Evolutionary conservation across 1,140 invertebrate genomes (phyloP).

Genomic region (Cotesia glomerata): DNA sequence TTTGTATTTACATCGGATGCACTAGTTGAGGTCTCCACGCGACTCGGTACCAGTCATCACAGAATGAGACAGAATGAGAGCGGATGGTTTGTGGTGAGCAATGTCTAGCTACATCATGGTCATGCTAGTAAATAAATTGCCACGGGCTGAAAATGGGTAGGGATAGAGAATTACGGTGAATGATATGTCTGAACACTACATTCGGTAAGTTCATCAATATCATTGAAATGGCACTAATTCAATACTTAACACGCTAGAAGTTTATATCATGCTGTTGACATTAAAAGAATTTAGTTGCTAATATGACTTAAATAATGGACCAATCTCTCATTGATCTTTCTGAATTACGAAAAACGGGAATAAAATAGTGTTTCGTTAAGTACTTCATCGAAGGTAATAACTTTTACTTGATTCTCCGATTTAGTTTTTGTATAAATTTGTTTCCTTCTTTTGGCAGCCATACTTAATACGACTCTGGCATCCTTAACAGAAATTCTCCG

Average conservation of each 20-base stretch:
- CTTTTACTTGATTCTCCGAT: background rate
- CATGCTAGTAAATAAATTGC: background rate
- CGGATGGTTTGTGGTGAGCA: slow-evolving; percentile 7
- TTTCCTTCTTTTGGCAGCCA: background rate
- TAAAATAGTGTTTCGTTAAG: no score
- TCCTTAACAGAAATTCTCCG: slow-evolving; percentile 19
- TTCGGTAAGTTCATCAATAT: slow-evolving; percentile 8
- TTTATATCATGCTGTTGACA: background rate
- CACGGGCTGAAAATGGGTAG: background rate
- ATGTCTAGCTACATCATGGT: background rate
- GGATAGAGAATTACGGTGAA: background rate
- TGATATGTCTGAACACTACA: background rate
- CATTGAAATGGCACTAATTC: background rate
- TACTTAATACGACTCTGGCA: background rate
- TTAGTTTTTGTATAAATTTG: background rate
- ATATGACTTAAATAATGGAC: background rate
- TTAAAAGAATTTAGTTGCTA: background rate
- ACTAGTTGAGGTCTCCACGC: background rate
- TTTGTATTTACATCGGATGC: slow-evolving; percentile 33
- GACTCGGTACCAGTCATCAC: background rate
- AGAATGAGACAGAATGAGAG: background rate
- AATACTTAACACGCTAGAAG: background rate
- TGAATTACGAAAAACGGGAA: no score
- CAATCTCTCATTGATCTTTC: no score
- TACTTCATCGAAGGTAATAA: background rate